Evolutionary conservation across 2,888 invertebrate species (phyloP).

Genomic region (Xestia c-nigrum): DNA sequence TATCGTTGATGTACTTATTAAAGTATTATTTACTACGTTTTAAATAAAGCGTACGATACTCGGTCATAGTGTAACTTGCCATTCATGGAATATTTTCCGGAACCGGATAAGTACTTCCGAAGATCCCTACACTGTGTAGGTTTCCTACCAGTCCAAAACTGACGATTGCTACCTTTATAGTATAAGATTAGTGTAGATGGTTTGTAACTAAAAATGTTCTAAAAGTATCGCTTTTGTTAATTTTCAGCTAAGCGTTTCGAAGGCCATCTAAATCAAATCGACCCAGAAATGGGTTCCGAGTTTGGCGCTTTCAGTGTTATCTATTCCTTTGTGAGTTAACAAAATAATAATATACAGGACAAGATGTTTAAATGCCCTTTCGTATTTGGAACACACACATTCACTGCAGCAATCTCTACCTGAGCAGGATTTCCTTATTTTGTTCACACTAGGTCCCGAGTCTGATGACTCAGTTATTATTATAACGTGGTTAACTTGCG

Average conservation of each 20-base stretch:
- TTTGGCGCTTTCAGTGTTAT: background rate
- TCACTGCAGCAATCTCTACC: background rate
- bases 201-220: too few relatives aligned
- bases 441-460: background rate
- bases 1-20: background rate
- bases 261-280: background rate
- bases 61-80: background rate
- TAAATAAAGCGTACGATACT: background rate
- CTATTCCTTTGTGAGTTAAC: too few relatives aligned
- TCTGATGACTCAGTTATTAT: too few relatives aligned
- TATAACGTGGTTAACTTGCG: too few relatives aligned
- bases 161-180: too few relatives aligned
- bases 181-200: too few relatives aligned
- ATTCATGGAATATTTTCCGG: background rate
- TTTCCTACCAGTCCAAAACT: too few relatives aligned
- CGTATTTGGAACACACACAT: background rate
- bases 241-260: too few relatives aligned
- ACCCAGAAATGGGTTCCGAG: background rate
- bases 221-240: too few relatives aligned
- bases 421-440: background rate
- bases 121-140: too few relatives aligned
- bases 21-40: background rate
- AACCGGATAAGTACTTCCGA: background rate
- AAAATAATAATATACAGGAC: background rate
- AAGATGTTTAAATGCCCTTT: background rate